These are phyloP conservation scores for Liposcelis brunnea DNA, from an alignment of 2,888 invertebrate species.

Conservation along the genomic window DNA sequence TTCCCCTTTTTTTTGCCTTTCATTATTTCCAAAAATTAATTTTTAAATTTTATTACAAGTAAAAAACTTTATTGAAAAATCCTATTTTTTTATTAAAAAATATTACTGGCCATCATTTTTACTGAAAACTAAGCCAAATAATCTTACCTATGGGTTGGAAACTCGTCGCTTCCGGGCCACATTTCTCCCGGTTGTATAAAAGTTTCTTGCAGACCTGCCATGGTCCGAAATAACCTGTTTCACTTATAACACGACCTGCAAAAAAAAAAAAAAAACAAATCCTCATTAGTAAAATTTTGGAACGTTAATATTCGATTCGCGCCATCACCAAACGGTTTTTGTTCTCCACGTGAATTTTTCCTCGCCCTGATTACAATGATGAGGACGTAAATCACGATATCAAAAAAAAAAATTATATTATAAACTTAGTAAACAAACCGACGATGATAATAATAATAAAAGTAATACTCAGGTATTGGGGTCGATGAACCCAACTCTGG, in stretches of 20 bases:
- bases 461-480: constrained; percentile 9
- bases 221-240: constrained; percentile 74
- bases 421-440: no score
- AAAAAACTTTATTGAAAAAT: not conserved
- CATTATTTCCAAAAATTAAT: not conserved
- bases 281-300: constrained; percentile 2
- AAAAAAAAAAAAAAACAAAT: constrained; percentile 19
- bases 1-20: not conserved
- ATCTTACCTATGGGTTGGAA: constrained; percentile 62
- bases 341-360: not conserved
- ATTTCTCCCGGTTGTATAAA: constrained; percentile 65
- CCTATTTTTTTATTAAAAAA: not conserved
- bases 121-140: constrained; percentile 3
- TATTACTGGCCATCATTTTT: not conserved
- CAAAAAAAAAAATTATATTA: constrained; percentile 14
- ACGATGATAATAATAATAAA: constrained; percentile 12
- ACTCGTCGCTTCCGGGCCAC: constrained; percentile 57
- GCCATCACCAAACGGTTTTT: not conserved
- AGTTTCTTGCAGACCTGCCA: constrained; percentile 73
- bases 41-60: not conserved
- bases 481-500: no score
- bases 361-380: not conserved
- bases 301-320: no score
- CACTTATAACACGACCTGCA: constrained; percentile 47
- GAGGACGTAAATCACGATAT: constrained; percentile 13